These are phyloP conservation scores for Numenius arquata DNA, from an alignment of 2,113 vertebrate genomes.

Conservation along the genomic window DNA sequence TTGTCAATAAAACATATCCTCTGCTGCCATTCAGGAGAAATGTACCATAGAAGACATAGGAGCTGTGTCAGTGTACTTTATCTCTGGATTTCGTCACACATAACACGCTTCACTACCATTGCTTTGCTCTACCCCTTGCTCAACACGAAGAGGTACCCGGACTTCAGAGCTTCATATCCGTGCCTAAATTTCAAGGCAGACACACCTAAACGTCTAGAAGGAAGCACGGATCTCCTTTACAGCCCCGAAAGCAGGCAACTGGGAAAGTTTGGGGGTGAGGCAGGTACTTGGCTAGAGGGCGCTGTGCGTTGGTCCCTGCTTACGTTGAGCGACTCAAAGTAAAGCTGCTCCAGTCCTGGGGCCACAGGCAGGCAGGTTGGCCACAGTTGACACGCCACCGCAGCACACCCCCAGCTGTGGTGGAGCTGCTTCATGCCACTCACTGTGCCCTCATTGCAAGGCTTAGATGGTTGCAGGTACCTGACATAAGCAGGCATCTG, in stretches of 20 bases:
- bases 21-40: background rate
- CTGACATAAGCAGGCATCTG: slow-evolving; percentile 4
- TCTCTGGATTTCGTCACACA: background rate
- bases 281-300: background rate
- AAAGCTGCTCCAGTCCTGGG: background rate
- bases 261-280: background rate
- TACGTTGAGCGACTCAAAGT: background rate
- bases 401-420: background rate
- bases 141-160: background rate
- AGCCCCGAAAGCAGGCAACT: background rate
- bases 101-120: background rate
- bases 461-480: background rate
- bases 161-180: background rate
- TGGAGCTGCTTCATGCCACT: background rate
- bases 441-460: background rate
- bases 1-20: background rate
- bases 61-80: background rate
- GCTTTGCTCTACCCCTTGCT: background rate
- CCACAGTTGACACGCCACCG: background rate
- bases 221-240: background rate
- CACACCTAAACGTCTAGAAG: background rate
- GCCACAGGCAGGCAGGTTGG: background rate
- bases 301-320: background rate
- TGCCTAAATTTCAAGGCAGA: background rate
- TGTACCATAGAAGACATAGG: background rate